Evolutionary conservation across 2,888 invertebrate species (phyloP).

Genomic region (Nymphalis polychloros): DNA sequence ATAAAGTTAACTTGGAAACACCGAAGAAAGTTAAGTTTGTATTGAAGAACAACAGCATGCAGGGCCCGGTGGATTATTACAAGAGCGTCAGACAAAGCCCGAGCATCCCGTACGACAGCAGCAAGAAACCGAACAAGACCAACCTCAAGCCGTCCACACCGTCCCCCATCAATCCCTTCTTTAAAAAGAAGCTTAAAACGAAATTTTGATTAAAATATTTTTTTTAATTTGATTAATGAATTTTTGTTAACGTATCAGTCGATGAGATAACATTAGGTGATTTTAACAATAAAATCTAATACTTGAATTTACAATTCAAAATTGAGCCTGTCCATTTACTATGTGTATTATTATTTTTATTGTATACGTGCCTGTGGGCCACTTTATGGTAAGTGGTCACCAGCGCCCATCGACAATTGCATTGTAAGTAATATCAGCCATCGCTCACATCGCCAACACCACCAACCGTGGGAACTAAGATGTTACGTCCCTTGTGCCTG

Average conservation of each 20-base stretch:
- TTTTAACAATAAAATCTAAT: no score
- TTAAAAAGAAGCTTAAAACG: constrained; percentile 71
- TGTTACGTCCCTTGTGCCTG: no score
- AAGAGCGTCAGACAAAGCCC: constrained; percentile 87
- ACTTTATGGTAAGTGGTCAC: no score
- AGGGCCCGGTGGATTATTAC: constrained; percentile 87
- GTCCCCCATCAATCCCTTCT: constrained; percentile 90
- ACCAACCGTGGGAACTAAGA: no score
- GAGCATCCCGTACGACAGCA: constrained; percentile 87
- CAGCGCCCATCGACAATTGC: no score
- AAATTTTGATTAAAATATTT: constrained; percentile 6
- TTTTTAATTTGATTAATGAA: background rate
- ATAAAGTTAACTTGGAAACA: constrained; percentile 42
- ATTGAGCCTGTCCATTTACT: no score
- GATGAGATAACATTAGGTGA: no score
- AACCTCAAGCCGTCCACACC: constrained; percentile 86
- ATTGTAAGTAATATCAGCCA: no score
- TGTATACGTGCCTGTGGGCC: no score
- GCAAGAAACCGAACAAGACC: constrained; percentile 85
- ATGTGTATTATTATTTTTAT: no score
- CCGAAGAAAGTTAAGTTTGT: constrained; percentile 88
- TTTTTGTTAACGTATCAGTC: background rate
- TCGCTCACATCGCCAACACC: no score
- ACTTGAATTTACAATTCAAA: no score
- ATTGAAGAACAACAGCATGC: constrained; percentile 85